phyloP scores from a whole-genome alignment of 1,140 invertebrate genomes.

The Asobara japonica region DNA sequence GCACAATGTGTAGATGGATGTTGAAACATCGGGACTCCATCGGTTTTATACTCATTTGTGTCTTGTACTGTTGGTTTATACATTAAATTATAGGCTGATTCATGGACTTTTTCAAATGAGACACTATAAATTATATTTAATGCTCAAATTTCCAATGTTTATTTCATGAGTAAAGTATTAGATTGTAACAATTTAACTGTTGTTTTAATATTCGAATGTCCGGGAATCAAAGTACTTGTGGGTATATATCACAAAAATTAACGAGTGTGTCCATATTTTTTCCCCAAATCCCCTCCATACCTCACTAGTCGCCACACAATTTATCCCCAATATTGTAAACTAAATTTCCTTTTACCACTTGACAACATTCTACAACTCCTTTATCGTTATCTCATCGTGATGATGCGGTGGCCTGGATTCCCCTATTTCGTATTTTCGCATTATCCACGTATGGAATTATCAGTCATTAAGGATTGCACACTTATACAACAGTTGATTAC shows the following conservation, averaged over 20 bases:
- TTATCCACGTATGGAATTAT: constrained; percentile 13
- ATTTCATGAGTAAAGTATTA: too few relatives aligned
- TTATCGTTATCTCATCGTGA: constrained; percentile 1
- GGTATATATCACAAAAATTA: too few relatives aligned
- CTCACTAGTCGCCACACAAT: too few relatives aligned
- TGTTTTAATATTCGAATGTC: too few relatives aligned
- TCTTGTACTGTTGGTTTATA: not conserved
- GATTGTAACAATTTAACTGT: too few relatives aligned
- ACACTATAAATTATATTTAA: too few relatives aligned
- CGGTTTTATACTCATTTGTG: not conserved
- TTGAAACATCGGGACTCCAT: constrained; percentile 8
- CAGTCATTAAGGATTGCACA: constrained; percentile 12
- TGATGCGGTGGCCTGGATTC: constrained; percentile 12
- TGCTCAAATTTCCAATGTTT: too few relatives aligned
- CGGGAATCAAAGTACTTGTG: too few relatives aligned
- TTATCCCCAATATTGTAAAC: not conserved
- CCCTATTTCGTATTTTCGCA: constrained; percentile 4
- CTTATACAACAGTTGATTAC: not conserved
- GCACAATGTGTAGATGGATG: not conserved
- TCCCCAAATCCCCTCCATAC: too few relatives aligned
- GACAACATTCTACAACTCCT: not conserved
- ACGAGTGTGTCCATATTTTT: too few relatives aligned
- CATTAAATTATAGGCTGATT: not conserved
- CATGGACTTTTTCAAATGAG: not conserved
- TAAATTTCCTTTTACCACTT: not conserved